Evolutionary conservation across 2,888 invertebrate genomes (phyloP).

Genomic region (Epinotia ramella): DNA sequence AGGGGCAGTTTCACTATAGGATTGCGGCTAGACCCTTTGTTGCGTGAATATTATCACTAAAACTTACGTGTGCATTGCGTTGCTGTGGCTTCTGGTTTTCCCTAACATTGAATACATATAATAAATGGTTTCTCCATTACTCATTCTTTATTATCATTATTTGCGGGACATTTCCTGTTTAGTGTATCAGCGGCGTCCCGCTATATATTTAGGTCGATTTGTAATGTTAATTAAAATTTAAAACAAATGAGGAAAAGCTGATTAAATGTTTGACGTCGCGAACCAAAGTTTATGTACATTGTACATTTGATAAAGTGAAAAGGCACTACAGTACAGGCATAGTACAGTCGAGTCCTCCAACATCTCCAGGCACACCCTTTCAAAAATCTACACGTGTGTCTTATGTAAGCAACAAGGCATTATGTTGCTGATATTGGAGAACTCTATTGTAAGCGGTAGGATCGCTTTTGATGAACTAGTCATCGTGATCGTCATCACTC

Average conservation of each 20-base stretch:
- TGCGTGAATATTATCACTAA: conserved; percentile 6
- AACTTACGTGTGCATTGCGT: not conserved
- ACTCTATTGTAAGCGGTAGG: not conserved
- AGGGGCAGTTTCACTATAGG: too few relatives aligned
- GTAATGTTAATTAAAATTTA: not conserved
- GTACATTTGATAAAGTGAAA: not conserved
- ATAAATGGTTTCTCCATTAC: not conserved
- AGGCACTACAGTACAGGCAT: too few relatives aligned
- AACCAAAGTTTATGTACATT: not conserved
- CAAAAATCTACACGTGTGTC: too few relatives aligned
- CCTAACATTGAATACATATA: conserved; percentile 13
- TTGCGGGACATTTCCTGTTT: conserved; percentile 12
- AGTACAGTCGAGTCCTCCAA: too few relatives aligned
- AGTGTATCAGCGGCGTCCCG: not conserved
- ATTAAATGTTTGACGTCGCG: not conserved
- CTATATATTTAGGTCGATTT: not conserved
- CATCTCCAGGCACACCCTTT: too few relatives aligned
- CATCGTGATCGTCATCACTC: too few relatives aligned
- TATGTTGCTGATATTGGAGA: too few relatives aligned
- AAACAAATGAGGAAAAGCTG: conserved; percentile 5
- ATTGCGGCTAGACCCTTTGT: too few relatives aligned
- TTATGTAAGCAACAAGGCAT: too few relatives aligned
- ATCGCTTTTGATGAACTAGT: not conserved
- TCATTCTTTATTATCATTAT: conserved; percentile 1
- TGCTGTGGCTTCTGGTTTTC: conserved; percentile 15